Evolutionary conservation across 2,888 invertebrate genomes (phyloP).

Genomic region (Capitulum mitella): DNA sequence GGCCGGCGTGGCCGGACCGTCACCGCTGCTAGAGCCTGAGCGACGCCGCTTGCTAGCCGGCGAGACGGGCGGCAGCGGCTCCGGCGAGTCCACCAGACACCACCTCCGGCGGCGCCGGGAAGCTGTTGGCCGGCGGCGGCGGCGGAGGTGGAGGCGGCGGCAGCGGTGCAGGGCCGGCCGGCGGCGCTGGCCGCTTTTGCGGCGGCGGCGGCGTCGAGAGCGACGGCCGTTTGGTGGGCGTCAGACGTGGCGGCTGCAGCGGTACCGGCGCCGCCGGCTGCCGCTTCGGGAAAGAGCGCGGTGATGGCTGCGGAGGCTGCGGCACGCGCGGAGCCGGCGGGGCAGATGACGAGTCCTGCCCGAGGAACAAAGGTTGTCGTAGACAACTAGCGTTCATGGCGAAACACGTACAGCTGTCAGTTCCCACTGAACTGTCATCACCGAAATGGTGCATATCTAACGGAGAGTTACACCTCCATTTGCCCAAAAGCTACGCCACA

Average conservation of each 20-base stretch:
- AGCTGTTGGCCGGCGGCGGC: not conserved
- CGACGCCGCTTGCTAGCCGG: slow-evolving; percentile 17
- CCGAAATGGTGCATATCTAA: no score
- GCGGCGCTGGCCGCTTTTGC: not conserved
- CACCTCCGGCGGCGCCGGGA: not conserved
- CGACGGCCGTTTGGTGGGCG: not conserved
- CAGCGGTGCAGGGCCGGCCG: not conserved
- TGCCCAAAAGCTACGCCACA: no score
- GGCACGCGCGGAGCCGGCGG: not conserved
- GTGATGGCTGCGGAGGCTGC: not conserved
- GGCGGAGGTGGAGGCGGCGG: not conserved
- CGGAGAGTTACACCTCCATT: no score
- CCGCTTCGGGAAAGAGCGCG: not conserved
- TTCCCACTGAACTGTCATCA: no score
- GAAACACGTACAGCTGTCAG: no score
- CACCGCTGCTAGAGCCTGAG: not conserved
- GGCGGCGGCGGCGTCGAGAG: not conserved
- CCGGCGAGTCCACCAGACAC: not conserved
- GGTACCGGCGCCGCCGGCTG: not conserved
- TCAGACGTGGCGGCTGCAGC: not conserved
- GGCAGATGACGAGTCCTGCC: not conserved
- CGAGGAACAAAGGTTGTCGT: no score
- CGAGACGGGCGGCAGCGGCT: not conserved
- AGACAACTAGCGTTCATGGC: no score
- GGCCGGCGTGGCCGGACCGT: not conserved